Base-by-base conservation (phyloP, 2,888 invertebrate species). In the Caenorhabditis drosophilae region DNA sequence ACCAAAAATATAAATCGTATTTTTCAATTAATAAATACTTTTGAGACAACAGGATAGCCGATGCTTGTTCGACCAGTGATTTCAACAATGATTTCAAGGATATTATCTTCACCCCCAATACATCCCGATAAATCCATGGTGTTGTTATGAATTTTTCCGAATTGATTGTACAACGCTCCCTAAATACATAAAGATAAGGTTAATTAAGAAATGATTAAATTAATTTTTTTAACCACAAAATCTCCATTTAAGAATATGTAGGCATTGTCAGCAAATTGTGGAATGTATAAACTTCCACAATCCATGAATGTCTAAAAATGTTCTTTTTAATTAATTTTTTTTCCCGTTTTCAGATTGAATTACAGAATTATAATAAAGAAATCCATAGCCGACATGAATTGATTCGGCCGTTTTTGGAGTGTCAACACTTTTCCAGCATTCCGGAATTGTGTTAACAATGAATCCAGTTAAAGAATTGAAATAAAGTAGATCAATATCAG, bases 331-430 rank as follows among this genome's bases (percentile, higher is more conserved):
- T n/a, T n/a, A n/a, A n/a, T n/a, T n/a, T n/a, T 11, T 12, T 12
- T 42, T 12, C 42, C 22, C 6, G 12, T 4, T 11, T 20, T 1
- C 42, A n/a, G n/a, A n/a, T n/a, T n/a, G n/a, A n/a, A n/a, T 38
- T 16, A 60, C 61, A n/a, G 56, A 44, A 27, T 63, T 63, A n/a
- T 63, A 63, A 26, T 63, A 63, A n/a, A 63, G 15, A 18, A 53
- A 63, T 7, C 63, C 63, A 40, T 57, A 63, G 9, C 63, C 63
- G 25, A 53, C 25, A 18, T 57, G 44, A 15, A 63, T 57, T n/a
- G 49, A 63, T 35, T 63, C 63, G 0, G 63, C 63, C 3, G 63
- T 63, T 53, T 53, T 48, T 9, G 63, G 63, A 2, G 63, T 63
- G 22, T 63, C 63, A 15, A 40, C 23, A 22, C 36, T 57, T 4